A percentile compares a stretch with the other conserved stretches of the same genome.
Conservation (phyloP, 2,113 vertebrate species). For the Labeo rohita region DNA sequence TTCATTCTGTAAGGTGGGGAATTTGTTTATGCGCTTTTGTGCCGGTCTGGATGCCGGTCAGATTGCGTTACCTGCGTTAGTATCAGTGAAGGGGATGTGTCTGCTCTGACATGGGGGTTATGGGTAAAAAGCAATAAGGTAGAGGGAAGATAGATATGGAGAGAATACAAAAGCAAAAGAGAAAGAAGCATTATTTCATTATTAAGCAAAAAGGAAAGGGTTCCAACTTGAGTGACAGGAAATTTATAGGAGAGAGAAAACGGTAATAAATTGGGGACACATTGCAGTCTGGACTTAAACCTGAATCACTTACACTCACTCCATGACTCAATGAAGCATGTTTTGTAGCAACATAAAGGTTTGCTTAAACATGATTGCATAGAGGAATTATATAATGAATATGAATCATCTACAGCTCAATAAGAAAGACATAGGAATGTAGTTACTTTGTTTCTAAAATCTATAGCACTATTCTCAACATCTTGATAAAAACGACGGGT, state of each 20-base stretch:
- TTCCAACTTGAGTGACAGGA: not conserved
- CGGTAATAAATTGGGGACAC: not conserved
- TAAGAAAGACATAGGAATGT: not conserved
- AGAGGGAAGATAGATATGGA: conserved; percentile 47
- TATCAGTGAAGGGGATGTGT: not conserved
- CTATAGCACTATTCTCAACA: not conserved
- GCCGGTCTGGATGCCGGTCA: conserved; percentile 62
- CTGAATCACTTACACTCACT: not conserved
- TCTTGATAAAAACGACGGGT: not conserved
- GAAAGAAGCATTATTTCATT: not conserved
- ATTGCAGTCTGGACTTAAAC: not conserved
- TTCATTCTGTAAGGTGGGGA: conserved; percentile 57
- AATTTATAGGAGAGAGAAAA: not conserved
- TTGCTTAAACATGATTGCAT: not conserved
- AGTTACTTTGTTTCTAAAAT: not conserved
- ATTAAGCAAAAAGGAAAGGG: not conserved
- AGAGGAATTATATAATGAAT: not conserved
- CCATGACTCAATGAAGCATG: not conserved
- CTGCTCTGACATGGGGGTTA: not conserved
- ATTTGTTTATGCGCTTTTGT: conserved; percentile 63
- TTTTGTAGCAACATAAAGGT: not conserved
- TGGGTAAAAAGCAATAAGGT: not conserved
- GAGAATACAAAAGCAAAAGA: not conserved
- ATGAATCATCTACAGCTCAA: not conserved
- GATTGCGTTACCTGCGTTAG: conserved; percentile 46